Evolutionary conservation across 2,888 invertebrate species (phyloP), one percentile per base, ranked within the genome.

Genomic region (Lapara coniferarum): DNA sequence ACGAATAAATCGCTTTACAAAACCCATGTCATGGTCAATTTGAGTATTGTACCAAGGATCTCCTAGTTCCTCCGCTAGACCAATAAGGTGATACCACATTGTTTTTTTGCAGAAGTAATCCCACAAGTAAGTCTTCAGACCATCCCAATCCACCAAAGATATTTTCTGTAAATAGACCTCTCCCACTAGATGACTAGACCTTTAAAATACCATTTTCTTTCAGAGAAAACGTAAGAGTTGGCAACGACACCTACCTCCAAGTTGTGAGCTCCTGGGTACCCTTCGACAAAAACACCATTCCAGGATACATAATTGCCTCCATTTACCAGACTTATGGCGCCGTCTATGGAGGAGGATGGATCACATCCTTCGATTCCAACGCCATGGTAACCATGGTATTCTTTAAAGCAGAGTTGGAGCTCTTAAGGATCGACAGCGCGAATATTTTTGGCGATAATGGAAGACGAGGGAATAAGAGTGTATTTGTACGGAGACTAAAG

Each of bases 251-350:
- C 0, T 92, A 91, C 14, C 72, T 86, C 0, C 85, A 90, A 78
- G 89, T 92, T 0, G 89, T 91, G 0, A 92, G 90, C 57, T 91
- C 92, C 2, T 93, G 92, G 92, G 88, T 91, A 0, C 92, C 93
- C 0, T 92, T 91, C 52, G 78, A 90, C 70, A 93, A 93, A 71
- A 89, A 77, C 19, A 84, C 77, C 0, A 57, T 80, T 0, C 16
- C 71, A 7, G 91, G 92, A 0, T 89, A 91, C 71, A 58, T 91
- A 7, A 74, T 72, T 0, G 89, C 91, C 0, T 90, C 87, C 0
- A 52, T 77, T 0, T 85, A 81, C 51, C 92, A 93, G 75, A 87
- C 85, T n/a, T 91, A 84, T 59, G 90, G 86, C 0, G 85, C 91
- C 0, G 84, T 91, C 0, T 90, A 90, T 5, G 93, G 91, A 0